Conservation (phyloP, 2,797 vertebrate species). For the Kryptopterus vitreolus region DNA sequence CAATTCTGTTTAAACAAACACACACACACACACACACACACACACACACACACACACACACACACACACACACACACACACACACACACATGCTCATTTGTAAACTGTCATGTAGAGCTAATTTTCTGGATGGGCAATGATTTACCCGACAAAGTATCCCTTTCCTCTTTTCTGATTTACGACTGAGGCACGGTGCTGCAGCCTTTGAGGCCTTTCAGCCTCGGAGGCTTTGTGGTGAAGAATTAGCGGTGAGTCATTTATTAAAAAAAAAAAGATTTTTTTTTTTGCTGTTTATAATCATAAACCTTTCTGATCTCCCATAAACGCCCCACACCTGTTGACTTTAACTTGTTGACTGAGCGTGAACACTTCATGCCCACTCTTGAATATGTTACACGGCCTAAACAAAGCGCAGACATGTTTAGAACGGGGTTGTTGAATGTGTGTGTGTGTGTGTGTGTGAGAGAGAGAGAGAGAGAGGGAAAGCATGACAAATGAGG, state of each 20-base stretch:
- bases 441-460: not conserved
- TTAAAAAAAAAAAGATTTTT: not conserved
- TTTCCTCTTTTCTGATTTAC: conserved; percentile 55
- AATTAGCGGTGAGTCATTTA: conserved; percentile 24
- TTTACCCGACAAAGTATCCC: conserved; percentile 49
- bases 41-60: conserved; percentile 48
- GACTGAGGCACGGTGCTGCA: conserved; percentile 21
- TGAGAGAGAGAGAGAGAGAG: not conserved
- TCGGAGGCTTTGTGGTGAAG: conserved; percentile 27
- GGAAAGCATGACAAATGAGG: not conserved
- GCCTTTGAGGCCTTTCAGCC: conserved; percentile 31
- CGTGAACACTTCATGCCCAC: conserved; percentile 6
- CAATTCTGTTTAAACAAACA: conserved; percentile 42
- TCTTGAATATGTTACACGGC: conserved; percentile 24
- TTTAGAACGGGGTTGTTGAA: too few species aligned
- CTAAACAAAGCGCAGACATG: not conserved
- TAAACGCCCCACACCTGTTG: conserved; percentile 29
- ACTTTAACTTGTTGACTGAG: not conserved
- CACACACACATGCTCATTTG: conserved; percentile 62
- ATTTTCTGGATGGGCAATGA: conserved; percentile 58
- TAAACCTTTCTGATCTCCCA: not conserved
- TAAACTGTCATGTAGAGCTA: conserved; percentile 67
- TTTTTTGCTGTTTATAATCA: not conserved
- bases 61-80: conserved; percentile 50
- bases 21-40: conserved; percentile 29